A percentile compares a stretch with the other conserved stretches of the same genome.
Evolutionary conservation across 2,113 vertebrate genomes (phyloP).

Genomic region (Eulemur macaco): DNA sequence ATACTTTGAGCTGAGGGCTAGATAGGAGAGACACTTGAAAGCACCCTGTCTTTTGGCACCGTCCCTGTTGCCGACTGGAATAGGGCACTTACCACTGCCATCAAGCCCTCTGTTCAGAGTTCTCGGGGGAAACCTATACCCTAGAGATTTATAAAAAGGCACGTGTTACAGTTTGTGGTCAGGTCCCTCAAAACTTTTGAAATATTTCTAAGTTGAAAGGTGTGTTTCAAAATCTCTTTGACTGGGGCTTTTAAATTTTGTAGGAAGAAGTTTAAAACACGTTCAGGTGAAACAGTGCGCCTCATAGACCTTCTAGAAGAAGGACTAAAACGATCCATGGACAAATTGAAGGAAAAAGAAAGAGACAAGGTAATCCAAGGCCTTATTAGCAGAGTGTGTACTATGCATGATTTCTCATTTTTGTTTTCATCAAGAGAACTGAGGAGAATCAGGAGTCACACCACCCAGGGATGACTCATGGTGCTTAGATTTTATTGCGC

Average conservation of each 20-base stretch:
- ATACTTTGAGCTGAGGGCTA: background rate
- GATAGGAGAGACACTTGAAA: background rate
- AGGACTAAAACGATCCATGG: constrained; percentile 96
- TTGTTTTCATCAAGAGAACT: background rate
- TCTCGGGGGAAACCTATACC: background rate
- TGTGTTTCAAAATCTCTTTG: constrained; percentile 16
- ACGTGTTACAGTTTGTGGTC: background rate
- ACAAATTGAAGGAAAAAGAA: constrained; percentile 97
- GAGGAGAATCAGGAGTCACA: background rate
- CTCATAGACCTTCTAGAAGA: constrained; percentile 95
- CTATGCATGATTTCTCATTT: background rate
- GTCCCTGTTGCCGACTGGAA: background rate
- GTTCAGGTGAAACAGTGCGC: constrained; percentile 95
- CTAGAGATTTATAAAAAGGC: background rate
- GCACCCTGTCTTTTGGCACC: background rate
- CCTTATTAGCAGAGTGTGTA: background rate
- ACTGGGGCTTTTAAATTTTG: constrained; percentile 22
- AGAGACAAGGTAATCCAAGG: constrained; percentile 91
- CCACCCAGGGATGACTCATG: background rate
- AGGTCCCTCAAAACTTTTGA: background rate
- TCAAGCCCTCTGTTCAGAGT: background rate
- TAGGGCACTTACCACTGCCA: background rate
- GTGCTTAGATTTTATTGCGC: background rate
- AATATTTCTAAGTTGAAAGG: background rate
- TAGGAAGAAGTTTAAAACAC: constrained; percentile 99